Evolutionary conservation across 2,113 vertebrate genomes (phyloP).

Genomic region (Pelecanoides urinatrix): DNA sequence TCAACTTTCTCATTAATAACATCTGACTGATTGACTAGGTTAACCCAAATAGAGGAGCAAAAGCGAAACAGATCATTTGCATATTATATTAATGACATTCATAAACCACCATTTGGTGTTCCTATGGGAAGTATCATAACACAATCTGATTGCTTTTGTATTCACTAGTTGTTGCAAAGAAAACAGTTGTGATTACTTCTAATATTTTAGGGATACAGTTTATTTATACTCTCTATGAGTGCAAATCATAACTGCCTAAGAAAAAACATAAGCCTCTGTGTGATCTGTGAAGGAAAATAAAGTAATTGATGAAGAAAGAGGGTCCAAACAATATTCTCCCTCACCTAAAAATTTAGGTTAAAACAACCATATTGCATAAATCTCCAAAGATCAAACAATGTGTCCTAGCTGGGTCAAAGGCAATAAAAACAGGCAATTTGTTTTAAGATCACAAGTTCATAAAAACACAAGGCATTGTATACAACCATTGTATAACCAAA

Average conservation of each 20-base stretch:
- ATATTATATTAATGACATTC: conserved; percentile 66
- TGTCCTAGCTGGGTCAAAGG: not conserved
- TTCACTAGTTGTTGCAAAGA: conserved; percentile 30
- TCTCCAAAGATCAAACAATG: not conserved
- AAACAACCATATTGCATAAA: not conserved
- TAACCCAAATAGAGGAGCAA: conserved; percentile 22
- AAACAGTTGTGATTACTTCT: not conserved
- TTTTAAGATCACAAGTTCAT: not conserved
- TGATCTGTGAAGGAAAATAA: not conserved
- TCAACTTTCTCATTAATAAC: conserved; percentile 42
- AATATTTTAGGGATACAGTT: not conserved
- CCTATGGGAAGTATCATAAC: conserved; percentile 33
- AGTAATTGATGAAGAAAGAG: not conserved
- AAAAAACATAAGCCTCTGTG: not conserved
- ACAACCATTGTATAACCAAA: not conserved
- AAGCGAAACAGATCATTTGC: conserved; percentile 53
- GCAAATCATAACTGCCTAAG: not conserved
- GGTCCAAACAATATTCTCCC: not conserved
- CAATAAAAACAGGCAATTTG: not conserved
- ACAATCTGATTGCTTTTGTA: conserved; percentile 9
- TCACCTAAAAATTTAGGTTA: not conserved
- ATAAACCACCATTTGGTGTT: conserved; percentile 49
- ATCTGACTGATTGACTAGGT: conserved; percentile 52
- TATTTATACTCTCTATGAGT: not conserved
- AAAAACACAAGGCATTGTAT: not conserved